Evolutionary conservation across 2,797 vertebrate genomes (phyloP).

Genomic region (Danio kyathit): DNA sequence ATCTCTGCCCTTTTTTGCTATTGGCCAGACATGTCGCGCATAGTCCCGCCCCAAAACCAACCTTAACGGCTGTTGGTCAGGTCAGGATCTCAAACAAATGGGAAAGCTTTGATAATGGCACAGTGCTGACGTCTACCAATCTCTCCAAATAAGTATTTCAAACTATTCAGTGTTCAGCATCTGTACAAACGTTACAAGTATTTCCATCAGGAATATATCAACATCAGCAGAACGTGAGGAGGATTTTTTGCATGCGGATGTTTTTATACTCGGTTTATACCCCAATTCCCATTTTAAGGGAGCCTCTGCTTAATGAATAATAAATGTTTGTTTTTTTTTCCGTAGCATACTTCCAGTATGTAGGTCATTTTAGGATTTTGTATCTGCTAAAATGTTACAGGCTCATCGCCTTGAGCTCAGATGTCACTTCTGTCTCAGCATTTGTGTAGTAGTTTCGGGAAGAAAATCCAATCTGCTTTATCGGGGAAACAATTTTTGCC

Average conservation of each 20-base stretch:
- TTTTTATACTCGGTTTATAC: conserved; percentile 37
- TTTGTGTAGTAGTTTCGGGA: conserved; percentile 2
- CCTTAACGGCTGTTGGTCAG: neutral
- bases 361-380: conserved; percentile 57
- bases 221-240: conserved; percentile 29
- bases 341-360: conserved; percentile 58
- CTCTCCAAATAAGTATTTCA: neutral
- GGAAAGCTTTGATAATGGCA: neutral
- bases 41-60: neutral
- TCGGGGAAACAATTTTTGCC: conserved; percentile 28
- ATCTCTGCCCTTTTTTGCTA: too few relatives aligned
- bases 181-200: neutral
- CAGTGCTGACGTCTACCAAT: neutral
- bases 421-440: conserved; percentile 9
- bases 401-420: conserved; percentile 39
- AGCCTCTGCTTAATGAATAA: conserved; percentile 58
- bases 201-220: neutral
- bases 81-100: neutral
- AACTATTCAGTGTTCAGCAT: neutral
- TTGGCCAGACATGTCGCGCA: too few relatives aligned
- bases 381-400: conserved; percentile 45
- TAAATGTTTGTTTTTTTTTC: conserved; percentile 52
- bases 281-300: conserved; percentile 45
- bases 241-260: neutral
- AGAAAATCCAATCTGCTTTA: conserved; percentile 19